These are phyloP conservation scores for Apamea anceps DNA, from an alignment of 2,888 invertebrate species.

Conservation along the genomic window DNA sequence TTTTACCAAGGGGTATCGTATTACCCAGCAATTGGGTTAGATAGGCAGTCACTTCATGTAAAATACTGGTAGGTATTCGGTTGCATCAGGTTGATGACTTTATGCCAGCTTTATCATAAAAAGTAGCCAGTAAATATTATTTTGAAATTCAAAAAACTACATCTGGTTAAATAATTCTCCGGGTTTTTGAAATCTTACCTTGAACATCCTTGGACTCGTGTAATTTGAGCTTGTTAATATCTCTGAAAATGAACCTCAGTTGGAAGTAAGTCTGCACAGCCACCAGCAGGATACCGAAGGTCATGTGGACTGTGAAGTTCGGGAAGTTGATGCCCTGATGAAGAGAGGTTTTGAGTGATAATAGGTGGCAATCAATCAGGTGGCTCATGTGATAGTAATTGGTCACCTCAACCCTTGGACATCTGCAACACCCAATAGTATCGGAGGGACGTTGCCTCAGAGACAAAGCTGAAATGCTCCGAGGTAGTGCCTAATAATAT, in stretches of 20 bases:
- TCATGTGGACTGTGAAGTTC: conserved; percentile 95
- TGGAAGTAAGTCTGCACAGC: conserved; percentile 93
- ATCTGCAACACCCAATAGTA: not conserved
- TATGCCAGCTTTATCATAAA: too few species aligned
- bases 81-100: too few species aligned
- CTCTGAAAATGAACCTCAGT: conserved; percentile 93
- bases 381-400: too few species aligned
- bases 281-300: conserved; percentile 93
- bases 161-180: not conserved
- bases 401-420: too few species aligned
- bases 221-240: conserved; percentile 92
- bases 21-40: too few species aligned
- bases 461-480: not conserved
- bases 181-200: conserved; percentile 69
- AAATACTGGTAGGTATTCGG: too few species aligned
- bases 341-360: conserved; percentile 45
- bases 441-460: not conserved
- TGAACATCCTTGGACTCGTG: conserved; percentile 93
- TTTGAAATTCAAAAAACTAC: too few species aligned
- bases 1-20: too few species aligned
- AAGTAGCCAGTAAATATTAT: too few species aligned
- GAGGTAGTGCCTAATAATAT: not conserved
- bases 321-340: conserved; percentile 95
- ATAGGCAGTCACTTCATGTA: too few species aligned
- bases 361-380: not conserved